A percentile compares a stretch with the other conserved stretches of the same genome.
Conservation (phyloP, 2,113 vertebrate genomes). For the Labrus mixtus region DNA sequence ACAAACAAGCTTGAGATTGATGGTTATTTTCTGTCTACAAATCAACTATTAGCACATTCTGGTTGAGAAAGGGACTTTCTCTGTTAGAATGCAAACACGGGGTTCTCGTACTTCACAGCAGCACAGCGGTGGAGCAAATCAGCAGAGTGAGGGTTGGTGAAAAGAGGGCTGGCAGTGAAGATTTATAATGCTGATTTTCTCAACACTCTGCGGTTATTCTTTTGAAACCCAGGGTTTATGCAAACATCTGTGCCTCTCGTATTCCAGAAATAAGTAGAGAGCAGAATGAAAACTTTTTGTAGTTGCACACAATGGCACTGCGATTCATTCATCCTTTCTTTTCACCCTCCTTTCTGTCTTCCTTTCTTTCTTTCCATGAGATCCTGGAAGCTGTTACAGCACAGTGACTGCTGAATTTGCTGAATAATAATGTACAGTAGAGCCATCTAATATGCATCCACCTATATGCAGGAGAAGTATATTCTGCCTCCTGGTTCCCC, state of each 20-base stretch:
- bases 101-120: background rate
- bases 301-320: slow-evolving; percentile 16
- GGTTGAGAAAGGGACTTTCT: background rate
- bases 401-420: background rate
- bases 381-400: slow-evolving; percentile 25
- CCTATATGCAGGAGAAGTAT: slow-evolving; percentile 6
- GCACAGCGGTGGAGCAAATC: slow-evolving; percentile 7
- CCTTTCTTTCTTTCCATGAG: slow-evolving; percentile 8
- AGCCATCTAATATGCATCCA: slow-evolving; percentile 10
- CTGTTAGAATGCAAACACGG: slow-evolving; percentile 18
- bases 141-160: background rate
- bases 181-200: slow-evolving; percentile 35
- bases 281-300: slow-evolving; percentile 26
- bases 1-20: background rate
- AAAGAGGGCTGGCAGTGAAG: slow-evolving; percentile 7
- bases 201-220: slow-evolving; percentile 14
- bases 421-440: slow-evolving; percentile 14
- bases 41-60: background rate
- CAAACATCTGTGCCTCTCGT: slow-evolving; percentile 17
- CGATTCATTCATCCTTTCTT: slow-evolving; percentile 27
- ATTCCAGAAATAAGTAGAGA: slow-evolving; percentile 32
- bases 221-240: slow-evolving; percentile 18
- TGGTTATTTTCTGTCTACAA: background rate
- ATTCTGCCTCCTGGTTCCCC: slow-evolving; percentile 18
- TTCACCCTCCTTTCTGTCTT: background rate